Evolutionary conservation across 2,888 invertebrate genomes (phyloP).

Genomic region (Eustalomyia histrio): DNA sequence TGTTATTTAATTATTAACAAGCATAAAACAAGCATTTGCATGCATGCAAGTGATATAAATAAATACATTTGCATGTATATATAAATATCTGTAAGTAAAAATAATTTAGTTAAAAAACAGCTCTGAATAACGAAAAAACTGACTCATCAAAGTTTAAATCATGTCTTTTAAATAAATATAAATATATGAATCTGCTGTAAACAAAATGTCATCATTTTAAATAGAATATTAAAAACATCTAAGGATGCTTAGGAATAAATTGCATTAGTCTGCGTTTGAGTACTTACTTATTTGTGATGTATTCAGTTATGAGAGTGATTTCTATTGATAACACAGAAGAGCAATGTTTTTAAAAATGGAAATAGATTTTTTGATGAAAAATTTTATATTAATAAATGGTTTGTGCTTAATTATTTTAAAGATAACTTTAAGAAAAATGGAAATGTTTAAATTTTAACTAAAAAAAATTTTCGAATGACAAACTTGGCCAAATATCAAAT

Average conservation of each 20-base stretch:
- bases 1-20: conserved; percentile 65
- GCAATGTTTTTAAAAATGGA: no score
- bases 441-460: no score
- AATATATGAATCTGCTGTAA: conserved; percentile 29
- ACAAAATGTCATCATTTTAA: conserved; percentile 50
- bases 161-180: conserved; percentile 39
- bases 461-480: no score
- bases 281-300: conserved; percentile 8
- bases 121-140: conserved; percentile 9
- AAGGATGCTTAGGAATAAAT: conserved; percentile 54
- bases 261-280: conserved; percentile 60
- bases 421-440: no score
- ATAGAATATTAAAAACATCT: conserved; percentile 45
- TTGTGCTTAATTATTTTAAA: no score
- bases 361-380: no score
- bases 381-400: no score
- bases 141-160: conserved; percentile 40
- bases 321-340: conserved; percentile 4
- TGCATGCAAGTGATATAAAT: not conserved
- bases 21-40: conserved; percentile 49
- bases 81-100: conserved; percentile 12
- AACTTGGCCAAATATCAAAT: no score
- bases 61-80: conserved; percentile 27
- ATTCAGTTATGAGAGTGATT: not conserved
- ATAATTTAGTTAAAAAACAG: conserved; percentile 14